Evolutionary conservation across 2,113 vertebrate species (phyloP).

Genomic region (Recurvirostra avosetta): DNA sequence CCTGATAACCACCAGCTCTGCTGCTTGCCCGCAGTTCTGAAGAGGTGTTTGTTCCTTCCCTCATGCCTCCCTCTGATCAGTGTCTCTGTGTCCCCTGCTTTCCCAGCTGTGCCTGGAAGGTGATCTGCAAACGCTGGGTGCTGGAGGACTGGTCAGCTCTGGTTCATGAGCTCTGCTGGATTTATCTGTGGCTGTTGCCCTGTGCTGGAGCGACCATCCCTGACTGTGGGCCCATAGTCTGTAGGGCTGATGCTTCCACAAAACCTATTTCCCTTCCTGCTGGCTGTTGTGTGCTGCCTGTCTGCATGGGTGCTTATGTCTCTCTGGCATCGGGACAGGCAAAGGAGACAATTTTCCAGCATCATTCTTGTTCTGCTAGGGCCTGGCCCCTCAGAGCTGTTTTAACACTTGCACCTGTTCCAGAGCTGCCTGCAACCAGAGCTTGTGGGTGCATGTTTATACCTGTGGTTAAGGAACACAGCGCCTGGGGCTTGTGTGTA

Average conservation of each 20-base stretch:
- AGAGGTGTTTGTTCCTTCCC: background rate
- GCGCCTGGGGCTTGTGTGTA: background rate
- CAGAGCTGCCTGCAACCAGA: background rate
- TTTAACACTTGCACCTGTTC: background rate
- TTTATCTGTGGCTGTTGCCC: background rate
- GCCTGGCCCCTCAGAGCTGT: background rate
- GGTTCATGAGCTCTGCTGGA: background rate
- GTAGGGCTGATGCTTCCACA: background rate
- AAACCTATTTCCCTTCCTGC: background rate
- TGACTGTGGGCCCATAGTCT: accelerated
- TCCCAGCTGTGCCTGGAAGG: background rate
- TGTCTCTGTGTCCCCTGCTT: background rate
- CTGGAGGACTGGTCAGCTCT: background rate
- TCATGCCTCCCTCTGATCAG: background rate
- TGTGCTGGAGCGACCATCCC: background rate
- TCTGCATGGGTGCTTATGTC: background rate
- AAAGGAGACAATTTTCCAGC: background rate
- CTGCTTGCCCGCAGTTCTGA: background rate
- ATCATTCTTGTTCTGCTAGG: background rate
- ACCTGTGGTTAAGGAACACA: background rate
- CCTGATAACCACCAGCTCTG: background rate
- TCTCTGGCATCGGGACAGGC: background rate
- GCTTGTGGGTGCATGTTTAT: background rate
- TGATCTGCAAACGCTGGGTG: background rate
- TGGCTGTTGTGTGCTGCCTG: background rate